These are phyloP conservation scores for Noctilio leporinus DNA, from an alignment of 2,113 vertebrate species.

Conservation along the genomic window DNA sequence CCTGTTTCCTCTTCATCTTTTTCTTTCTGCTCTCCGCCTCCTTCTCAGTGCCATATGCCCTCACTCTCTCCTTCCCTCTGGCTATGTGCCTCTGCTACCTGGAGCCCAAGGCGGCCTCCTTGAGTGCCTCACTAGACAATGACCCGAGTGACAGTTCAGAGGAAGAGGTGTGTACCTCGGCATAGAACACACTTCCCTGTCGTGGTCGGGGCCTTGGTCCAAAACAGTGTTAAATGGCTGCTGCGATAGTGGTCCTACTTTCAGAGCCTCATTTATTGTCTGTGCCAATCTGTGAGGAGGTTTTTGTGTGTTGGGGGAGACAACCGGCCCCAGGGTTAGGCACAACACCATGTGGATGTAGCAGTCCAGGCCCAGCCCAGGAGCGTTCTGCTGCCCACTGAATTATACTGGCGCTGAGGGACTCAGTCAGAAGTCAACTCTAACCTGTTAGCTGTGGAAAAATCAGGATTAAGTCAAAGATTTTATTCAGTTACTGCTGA, in stretches of 20 bases:
- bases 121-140: conserved; percentile 96
- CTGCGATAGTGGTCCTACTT: conserved; percentile 88
- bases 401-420: not conserved
- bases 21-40: conserved; percentile 98
- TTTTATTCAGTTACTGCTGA: not conserved
- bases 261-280: conserved; percentile 95
- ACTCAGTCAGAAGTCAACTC: not conserved
- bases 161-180: conserved; percentile 94
- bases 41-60: conserved; percentile 96
- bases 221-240: conserved; percentile 85
- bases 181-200: conserved; percentile 82
- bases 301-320: conserved; percentile 59
- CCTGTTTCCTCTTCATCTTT: conserved; percentile 98
- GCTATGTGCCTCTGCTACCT: conserved; percentile 99
- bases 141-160: conserved; percentile 99
- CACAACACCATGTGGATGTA: conserved; percentile 80
- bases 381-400: not conserved
- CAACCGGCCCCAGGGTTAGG: conserved; percentile 80
- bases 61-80: conserved; percentile 98
- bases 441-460: not conserved
- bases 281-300: conserved; percentile 78
- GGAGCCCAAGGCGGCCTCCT: conserved; percentile 98
- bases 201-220: conserved; percentile 86
- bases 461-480: not conserved
- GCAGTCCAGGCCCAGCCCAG: not conserved